Base-by-base conservation (phyloP, 2,113 vertebrate species). In the Gallinago jamesoni region DNA sequence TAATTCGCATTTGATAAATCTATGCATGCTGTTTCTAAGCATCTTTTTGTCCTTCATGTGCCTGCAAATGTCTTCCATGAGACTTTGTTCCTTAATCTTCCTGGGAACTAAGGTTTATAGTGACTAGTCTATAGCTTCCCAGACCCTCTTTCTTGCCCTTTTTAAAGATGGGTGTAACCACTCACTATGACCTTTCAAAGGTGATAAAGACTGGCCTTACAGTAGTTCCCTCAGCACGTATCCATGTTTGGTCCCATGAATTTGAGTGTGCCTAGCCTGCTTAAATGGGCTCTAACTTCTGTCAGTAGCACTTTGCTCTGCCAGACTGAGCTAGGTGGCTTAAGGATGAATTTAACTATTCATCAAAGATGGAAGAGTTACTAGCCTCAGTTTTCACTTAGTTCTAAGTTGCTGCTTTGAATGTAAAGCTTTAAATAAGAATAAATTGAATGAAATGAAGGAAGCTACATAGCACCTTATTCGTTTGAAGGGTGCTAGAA, bases 81-180 rank as follows among this genome's bases (percentile, higher is more conserved):
- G 70, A 89, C 76, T 82, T 35, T 90, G 30, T 89, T 75, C 69
- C 43, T 82, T 93, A 87, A 94, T 91, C 74, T 93, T 19, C 30
- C 53, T 92, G 78, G 53, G 70, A 78, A 85, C 35, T 79, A 48
- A 72, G 20, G 43, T 43, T 87, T 82, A 41, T 52, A 1, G 3
- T 67, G 43, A 11, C 48, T 75, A 19, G 30, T 52, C 23, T 91
- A 1, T 82, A 85, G 74, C 28, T 93, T 93, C 70, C 27, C 56
- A 85, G 30, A 72, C 24, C 8, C 27, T 64, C 21, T 80, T 80
- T 95, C 67, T 78, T 79, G 23, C 45, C 22, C 8, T 20, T 63
- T 86, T 57, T 60, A 63, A 74, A 77, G 59, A 6, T 69, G 50
- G 2, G 24, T 76, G 30, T 87, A 57, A 14, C 35, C 50, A 22